Evolutionary conservation across 2,113 vertebrate species (phyloP), one percentile per base, ranked within the genome.

Genomic region (Gallinago media): DNA sequence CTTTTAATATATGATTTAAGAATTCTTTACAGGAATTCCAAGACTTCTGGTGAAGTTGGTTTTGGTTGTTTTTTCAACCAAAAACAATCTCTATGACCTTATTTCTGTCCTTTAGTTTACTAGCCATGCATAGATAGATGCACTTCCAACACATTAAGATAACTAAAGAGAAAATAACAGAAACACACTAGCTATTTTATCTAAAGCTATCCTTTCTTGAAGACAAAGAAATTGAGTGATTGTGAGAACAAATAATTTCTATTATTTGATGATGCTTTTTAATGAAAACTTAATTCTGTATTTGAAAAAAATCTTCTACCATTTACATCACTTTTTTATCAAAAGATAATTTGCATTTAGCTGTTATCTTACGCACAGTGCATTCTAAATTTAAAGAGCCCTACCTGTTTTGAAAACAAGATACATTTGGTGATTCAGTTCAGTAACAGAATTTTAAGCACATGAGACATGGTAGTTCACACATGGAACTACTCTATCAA

Each of bases 301-400:
- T 79, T 79, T 91, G 29, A 8, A 36, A 82, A 79, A 31, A 34
- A 31, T 25, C n/a, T 46, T 75, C 22, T 66, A 17, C 3, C 1
- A 32, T 71, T 66, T 88, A 11, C 9, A 16, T 59, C 31, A 68
- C 2, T 1, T 15, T 71, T 72, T 50, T 25, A 36, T 21, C 10
- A 56, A 71, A 78, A 83, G 4, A 36, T 16, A 74, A 23, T 40
- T 58, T 58, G 3, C 44, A 40, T 75, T 46, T 55, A 5, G 2
- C 29, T 46, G 15, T 29, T 68, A 4, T 15, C 12, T 61, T 55
- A 16, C 1, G 0, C 32, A 9, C 6, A 68, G 3, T 8, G 36
- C 34, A 63, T 68, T 67, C n/a, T 63, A 52, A 88, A 73, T 87
- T 84, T 61, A 34, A 27, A 18, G 21, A 68, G 9, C 26, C 4